Percentiles rank a stretch among this genome's conserved stretches.
These are phyloP conservation scores for Gopherus flavomarginatus DNA, from an alignment of 2,113 vertebrate genomes.

Conservation along the genomic window DNA sequence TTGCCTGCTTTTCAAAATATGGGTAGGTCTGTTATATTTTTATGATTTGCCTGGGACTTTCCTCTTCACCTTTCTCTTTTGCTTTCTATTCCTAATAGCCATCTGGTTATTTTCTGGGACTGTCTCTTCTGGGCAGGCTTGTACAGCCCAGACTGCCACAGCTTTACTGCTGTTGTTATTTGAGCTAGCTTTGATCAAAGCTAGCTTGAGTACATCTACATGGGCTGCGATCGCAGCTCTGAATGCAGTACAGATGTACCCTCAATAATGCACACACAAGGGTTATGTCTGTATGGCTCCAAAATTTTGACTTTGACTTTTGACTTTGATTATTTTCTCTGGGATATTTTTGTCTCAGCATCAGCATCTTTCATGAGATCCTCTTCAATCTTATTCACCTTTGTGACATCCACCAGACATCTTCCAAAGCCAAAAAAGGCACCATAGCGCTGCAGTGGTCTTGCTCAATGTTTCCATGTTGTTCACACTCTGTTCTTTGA, in stretches of 20 bases:
- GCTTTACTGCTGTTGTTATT: background rate
- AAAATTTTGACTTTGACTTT: constrained; percentile 11
- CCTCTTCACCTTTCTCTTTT: constrained; percentile 2
- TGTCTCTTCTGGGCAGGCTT: constrained; percentile 31
- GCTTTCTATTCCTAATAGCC: constrained; percentile 23
- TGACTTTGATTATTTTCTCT: constrained; percentile 8
- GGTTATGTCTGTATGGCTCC: background rate
- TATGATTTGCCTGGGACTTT: constrained; percentile 5
- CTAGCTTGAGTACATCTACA: background rate
- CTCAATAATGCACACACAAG: constrained; percentile 13
- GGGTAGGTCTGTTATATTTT: background rate
- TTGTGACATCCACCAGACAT: background rate
- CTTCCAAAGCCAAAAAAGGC: background rate
- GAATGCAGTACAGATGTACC: background rate
- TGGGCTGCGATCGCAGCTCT: background rate
- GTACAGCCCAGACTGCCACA: background rate
- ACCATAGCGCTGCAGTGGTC: background rate
- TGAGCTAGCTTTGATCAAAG: background rate
- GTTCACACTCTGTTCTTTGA: background rate
- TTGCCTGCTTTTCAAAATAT: background rate
- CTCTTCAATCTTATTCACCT: background rate
- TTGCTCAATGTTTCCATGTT: background rate
- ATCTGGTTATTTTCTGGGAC: background rate
- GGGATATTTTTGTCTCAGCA: background rate
- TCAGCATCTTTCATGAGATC: background rate